Base-by-base conservation (phyloP, 2,797 vertebrate species). In the Sebastes itinus region DNA sequence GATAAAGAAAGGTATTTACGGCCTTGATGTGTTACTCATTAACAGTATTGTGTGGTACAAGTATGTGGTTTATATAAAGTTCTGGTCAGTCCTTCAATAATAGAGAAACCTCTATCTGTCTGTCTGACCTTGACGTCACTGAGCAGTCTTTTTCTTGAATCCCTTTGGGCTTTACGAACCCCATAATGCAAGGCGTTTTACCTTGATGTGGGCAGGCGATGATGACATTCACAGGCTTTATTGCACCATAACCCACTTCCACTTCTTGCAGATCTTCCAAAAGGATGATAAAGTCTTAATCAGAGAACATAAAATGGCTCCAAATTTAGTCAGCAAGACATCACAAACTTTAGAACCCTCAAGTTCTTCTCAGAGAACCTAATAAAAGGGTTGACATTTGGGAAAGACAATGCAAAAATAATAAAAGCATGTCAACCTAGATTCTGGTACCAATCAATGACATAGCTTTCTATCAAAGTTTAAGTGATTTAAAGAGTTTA, bases 171-270 rank as follows among this genome's bases (percentile, higher is more conserved):
- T 90, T 89, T 88, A 86, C 52, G 25, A 56, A 72, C 59, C 73
- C 62, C 55, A 49, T 82, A 74, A 80, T 75, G 59, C 55, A 64
- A 35, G 74, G 35, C n/a, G 20, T 84, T 84, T 81, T 68, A 60
- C 75, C 79, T 69, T 33, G 52, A 74, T 46, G 70, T 73, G 70
- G 73, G 68, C 64, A 73, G 71, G 63, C 3, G 5, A 85, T 79
- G 68, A 87, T 86, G 85, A 83, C 91, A 90, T 89, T 87, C 89
- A 84, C 65, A 83, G 80, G 4, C 70, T 90, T 91, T 88, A 91
- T 90, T 83, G 79, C 70, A 52, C 82, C 72, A 82, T 83, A 86
- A 88, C 87, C 77, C 72, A 80, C 66, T 75, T 78, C 74, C 75
- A 62, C 64, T 81, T 78, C 59, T 49, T 46, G 67, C 62, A 46